Base-by-base conservation (phyloP, 1,140 invertebrate species). In the Brachionus calyciflorus region DNA sequence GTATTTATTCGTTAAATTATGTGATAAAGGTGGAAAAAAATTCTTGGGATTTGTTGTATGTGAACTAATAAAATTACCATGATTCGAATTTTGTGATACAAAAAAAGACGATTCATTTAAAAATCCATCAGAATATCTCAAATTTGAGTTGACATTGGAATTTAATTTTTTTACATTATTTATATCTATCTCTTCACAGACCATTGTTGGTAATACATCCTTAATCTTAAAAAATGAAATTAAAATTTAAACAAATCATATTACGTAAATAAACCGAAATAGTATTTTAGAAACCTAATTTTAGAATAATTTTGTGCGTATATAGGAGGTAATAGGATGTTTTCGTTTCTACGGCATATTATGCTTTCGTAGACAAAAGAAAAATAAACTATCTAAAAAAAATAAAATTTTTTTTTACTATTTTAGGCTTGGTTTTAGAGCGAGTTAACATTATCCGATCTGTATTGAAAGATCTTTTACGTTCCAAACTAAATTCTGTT, bases 1-100 rank as follows among this genome's bases (percentile, higher is more conserved):
- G 14, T 46, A 26, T 19, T 41, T 37, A 44, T 28, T 65, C 40
- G 60, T 3, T 65, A 30, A n/a, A 24, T 37, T 26, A 24, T 65
- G 60, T 12, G 40, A 21, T 65, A 65, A 44, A n/a, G 60, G 37
- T 44, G 60, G 60, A 41, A 65, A 65, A 65, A 44, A 44, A 21
- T 44, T 37, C n/a, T 41, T 65, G 41, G 33, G 28, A 65, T 24
- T 44, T 14, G 5, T 44, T 30, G 24, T 44, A 65, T 33, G 21
- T 55, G 53, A 55, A 63, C 6, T 41, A 63, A 24, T 44, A 14
- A 37, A 24, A 65, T 24, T 44, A 21, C 21, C 40, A 24, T 65
- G 26, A n/a, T 21, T 24, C 44, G 60, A 65, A 46, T 46, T 14
- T 46, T 65, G 60, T 44, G 17, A 12, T 30, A 10, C 9, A 44